Evolutionary conservation across 64 coral and sea anemone genomes (phyloP).

Genomic region (Cladopsammia gracilis): DNA sequence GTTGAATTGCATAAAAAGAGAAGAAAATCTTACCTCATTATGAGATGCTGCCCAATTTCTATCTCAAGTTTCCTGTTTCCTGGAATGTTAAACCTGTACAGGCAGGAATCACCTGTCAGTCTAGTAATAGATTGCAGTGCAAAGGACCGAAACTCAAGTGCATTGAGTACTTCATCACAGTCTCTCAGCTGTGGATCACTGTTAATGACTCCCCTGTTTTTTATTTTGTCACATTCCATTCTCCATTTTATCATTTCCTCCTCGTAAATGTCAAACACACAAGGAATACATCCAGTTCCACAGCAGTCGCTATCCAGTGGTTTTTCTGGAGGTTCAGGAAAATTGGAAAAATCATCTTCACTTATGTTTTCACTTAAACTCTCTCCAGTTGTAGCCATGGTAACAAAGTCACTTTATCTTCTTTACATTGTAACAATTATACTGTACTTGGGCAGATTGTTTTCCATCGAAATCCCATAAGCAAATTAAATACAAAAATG

Average conservation of each 20-base stretch:
- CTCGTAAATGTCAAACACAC: constrained; percentile 97
- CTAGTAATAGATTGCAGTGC: constrained; percentile 42
- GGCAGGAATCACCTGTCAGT: constrained; percentile 45
- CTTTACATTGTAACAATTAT: not conserved
- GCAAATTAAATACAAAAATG: too few relatives aligned
- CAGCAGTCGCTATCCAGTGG: constrained; percentile 80
- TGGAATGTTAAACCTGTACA: constrained; percentile 84
- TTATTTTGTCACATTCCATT: constrained; percentile 65
- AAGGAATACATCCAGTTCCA: constrained; percentile 85
- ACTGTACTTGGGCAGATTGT: not conserved
- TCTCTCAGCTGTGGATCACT: not conserved
- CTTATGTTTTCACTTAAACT: not conserved
- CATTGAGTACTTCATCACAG: constrained; percentile 20
- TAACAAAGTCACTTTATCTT: not conserved
- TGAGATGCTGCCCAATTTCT: constrained; percentile 76
- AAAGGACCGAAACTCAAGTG: constrained; percentile 75
- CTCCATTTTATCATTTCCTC: constrained; percentile 84
- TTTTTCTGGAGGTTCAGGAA: constrained; percentile 82
- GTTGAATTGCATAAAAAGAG: not conserved
- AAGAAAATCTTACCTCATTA: constrained; percentile 70
- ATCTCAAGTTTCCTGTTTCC: constrained; percentile 45
- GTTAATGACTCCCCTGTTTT: not conserved
- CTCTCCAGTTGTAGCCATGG: constrained; percentile 6
- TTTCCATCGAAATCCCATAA: not conserved
- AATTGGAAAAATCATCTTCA: not conserved